phyloP scores from a whole-genome alignment of 2,113 vertebrate genomes.

The Nicator chloris region DNA sequence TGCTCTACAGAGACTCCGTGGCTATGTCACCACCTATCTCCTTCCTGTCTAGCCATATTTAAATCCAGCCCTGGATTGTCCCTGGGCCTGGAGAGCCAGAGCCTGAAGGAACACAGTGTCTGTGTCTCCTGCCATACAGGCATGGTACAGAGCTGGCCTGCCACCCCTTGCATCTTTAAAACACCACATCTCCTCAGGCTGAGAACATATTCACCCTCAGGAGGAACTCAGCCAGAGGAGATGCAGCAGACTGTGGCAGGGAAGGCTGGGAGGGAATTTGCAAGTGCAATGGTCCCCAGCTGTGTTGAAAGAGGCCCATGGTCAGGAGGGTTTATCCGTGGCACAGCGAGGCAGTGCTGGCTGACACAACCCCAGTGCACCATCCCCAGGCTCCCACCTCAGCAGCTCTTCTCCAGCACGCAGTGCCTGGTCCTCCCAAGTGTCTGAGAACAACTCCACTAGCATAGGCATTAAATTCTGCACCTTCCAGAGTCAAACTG shows the following conservation, averaged over 20 bases:
- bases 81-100: neutral
- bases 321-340: neutral
- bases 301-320: neutral
- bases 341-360: neutral
- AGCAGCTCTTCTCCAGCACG: neutral
- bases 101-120: neutral
- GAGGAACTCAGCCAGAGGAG: neutral
- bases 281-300: neutral
- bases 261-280: neutral
- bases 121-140: neutral
- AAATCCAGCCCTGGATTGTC: neutral
- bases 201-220: neutral
- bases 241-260: neutral
- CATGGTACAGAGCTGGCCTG: neutral
- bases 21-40: conserved; percentile 29
- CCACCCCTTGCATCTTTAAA: neutral
- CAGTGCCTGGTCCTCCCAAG: neutral
- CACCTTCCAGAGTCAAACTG: neutral
- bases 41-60: conserved; percentile 43
- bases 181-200: neutral
- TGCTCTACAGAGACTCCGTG: neutral
- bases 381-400: neutral
- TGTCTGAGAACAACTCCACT: neutral
- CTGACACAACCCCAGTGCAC: neutral
- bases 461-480: neutral